Evolutionary conservation across 2,113 vertebrate genomes (phyloP), one percentile per base, ranked within the genome.

Genomic region (Salvator merianae): DNA sequence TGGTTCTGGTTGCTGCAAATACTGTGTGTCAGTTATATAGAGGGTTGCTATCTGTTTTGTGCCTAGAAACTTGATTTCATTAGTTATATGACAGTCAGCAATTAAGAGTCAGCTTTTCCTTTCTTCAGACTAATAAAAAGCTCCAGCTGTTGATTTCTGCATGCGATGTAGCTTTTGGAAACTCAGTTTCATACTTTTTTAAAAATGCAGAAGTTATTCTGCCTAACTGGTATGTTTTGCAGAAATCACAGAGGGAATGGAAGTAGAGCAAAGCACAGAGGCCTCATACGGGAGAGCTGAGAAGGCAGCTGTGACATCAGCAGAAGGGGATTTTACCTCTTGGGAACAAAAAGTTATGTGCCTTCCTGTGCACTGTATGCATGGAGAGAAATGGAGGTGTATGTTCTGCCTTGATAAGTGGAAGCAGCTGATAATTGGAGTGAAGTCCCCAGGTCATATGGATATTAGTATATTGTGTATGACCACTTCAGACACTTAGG

Each of bases 21-120:
- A 14, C 4, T 0, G 0, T 55, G 59, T 79, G 43, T 53, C 12
- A 16, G 38, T 32, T 79, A 0, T 62, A 24, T 68, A 5, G 5
- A 40, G 18, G 14, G 1, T 32, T 74, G 59, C 14, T 30, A 30
- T 20, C 59, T n/a, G 16, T 76, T 76, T 36, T n/a, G 3, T 43
- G 36, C 43, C 50, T 12, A 77, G n/a, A 77, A 1, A 2, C 38
- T 59, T 2, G 9, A 12, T 5, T 77, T 38, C 24, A 62, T 8
- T 30, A 63, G 30, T 28, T 72, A 32, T 24, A 74, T 3, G 43
- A 2, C 26, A 76, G 7, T 18, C 20, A 55, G 75, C 34, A 77
- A 62, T 22, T 28, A 26, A 24, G 2, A 16, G 12, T 59, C 40
- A 7, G 36, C 22, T 78, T 84, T 69, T 84, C 13, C 28, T 4